These are phyloP conservation scores for Triplophysa yarkandensis DNA, from an alignment of 2,797 vertebrate genomes.

Conservation along the genomic window DNA sequence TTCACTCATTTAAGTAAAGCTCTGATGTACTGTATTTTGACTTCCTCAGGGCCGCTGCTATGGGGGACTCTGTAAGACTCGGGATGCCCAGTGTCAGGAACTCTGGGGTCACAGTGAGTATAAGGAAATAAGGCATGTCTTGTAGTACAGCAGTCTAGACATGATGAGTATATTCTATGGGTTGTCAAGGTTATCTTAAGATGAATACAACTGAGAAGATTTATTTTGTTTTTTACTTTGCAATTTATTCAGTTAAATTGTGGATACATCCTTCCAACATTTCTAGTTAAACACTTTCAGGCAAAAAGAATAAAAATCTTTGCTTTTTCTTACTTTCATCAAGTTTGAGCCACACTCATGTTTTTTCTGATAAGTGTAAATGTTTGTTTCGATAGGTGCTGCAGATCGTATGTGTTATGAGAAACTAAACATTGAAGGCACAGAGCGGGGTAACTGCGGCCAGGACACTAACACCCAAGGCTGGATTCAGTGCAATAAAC, in stretches of 20 bases:
- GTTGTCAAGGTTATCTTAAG: too few species aligned
- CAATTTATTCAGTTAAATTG: too few species aligned
- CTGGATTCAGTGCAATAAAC: constrained; percentile 94
- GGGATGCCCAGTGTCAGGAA: constrained; percentile 87
- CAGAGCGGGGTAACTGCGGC: constrained; percentile 93
- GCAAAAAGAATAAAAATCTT: too few species aligned
- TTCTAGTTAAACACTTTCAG: too few species aligned
- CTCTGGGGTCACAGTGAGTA: constrained; percentile 91
- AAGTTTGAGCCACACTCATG: too few species aligned
- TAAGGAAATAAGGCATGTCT: not conserved
- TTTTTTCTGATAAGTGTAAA: not conserved
- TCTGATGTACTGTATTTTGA: not conserved
- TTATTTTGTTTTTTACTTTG: too few species aligned
- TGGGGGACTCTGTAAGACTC: constrained; percentile 92
- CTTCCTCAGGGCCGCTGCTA: constrained; percentile 89
- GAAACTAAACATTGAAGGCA: constrained; percentile 93
- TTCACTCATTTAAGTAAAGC: not conserved
- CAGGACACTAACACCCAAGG: constrained; percentile 76
- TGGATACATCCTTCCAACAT: too few species aligned
- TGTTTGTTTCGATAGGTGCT: constrained; percentile 54
- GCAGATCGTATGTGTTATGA: constrained; percentile 96
- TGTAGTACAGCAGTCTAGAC: not conserved
- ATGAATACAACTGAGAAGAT: too few species aligned
- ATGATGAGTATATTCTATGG: not conserved
- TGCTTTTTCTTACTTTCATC: too few species aligned